A percentile compares a stretch with the other conserved stretches of the same genome.
phyloP scores from a whole-genome alignment of 2,888 invertebrate genomes.

The Troilus luridus region DNA sequence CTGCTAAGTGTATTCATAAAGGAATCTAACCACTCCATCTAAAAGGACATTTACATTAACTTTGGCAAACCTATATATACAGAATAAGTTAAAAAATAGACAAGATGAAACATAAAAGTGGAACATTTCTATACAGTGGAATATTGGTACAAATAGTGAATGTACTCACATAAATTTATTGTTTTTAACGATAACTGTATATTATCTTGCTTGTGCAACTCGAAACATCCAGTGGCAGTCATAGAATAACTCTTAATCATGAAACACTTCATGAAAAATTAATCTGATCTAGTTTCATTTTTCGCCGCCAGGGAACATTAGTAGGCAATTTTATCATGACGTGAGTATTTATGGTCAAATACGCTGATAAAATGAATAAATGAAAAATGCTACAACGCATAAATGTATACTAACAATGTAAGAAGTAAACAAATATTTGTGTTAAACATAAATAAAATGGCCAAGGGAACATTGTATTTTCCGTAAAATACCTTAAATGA shows the following conservation, averaged over 20 bases:
- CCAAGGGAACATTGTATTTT: too few relatives aligned
- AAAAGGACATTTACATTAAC: background rate
- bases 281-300: background rate
- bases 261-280: background rate
- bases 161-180: background rate
- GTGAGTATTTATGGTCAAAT: background rate
- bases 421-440: background rate
- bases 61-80: background rate
- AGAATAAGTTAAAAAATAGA: background rate
- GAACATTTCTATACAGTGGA: background rate
- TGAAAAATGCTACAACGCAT: background rate
- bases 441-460: too few relatives aligned
- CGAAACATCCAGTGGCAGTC: background rate
- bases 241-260: background rate
- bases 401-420: background rate
- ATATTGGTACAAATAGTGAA: background rate
- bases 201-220: background rate
- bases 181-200: background rate
- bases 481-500: too few relatives aligned
- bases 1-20: constrained; percentile 54
- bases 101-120: background rate
- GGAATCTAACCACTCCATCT: constrained; percentile 62
- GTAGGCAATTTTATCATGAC: background rate
- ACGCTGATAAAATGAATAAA: background rate
- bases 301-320: background rate